phyloP scores from a whole-genome alignment of 2,888 invertebrate genomes.

The Hemistola chrysoprasaria region DNA sequence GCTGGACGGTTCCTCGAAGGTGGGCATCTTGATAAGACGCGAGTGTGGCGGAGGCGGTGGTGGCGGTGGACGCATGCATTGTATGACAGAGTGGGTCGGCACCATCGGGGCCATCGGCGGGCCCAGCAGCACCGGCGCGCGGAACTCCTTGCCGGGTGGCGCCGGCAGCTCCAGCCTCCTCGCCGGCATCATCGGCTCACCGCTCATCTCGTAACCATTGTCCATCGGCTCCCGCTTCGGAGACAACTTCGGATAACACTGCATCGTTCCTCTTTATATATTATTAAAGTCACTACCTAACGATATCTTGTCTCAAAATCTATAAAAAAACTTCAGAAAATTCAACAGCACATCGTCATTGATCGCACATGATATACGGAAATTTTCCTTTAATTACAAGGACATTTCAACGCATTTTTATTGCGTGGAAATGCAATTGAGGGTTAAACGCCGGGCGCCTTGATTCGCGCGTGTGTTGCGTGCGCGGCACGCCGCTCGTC shows the following conservation, averaged over 20 bases:
- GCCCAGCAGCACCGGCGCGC: slow-evolving; percentile 66
- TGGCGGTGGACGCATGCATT: slow-evolving; percentile 77
- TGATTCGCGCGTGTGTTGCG: slow-evolving; percentile 62
- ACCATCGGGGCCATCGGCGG: slow-evolving; percentile 50
- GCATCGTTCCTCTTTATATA: slow-evolving; percentile 60
- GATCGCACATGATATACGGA: slow-evolving; percentile 43
- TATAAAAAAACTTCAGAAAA: slow-evolving; percentile 23
- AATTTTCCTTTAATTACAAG: slow-evolving; percentile 44
- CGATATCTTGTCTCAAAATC: slow-evolving; percentile 25
- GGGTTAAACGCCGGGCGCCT: slow-evolving; percentile 42
- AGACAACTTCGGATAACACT: slow-evolving; percentile 72
- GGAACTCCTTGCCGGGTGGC: slow-evolving; percentile 76
- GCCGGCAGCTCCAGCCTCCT: slow-evolving; percentile 72
- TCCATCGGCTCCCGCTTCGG: slow-evolving; percentile 71
- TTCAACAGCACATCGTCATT: slow-evolving; percentile 18
- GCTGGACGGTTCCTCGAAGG: slow-evolving; percentile 91
- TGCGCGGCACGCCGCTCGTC: slow-evolving; percentile 69
- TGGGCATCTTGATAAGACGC: slow-evolving; percentile 76
- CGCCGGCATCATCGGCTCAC: slow-evolving; percentile 49
- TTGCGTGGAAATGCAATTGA: slow-evolving; percentile 49
- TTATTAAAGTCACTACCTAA: slow-evolving; percentile 40
- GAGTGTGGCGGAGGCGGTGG: slow-evolving; percentile 76
- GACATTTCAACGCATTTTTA: slow-evolving; percentile 56
- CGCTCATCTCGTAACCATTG: slow-evolving; percentile 57
- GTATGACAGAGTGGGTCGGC: slow-evolving; percentile 72